These are phyloP conservation scores for Bradypodion pumilum DNA, from an alignment of 2,797 vertebrate species.

Conservation along the genomic window DNA sequence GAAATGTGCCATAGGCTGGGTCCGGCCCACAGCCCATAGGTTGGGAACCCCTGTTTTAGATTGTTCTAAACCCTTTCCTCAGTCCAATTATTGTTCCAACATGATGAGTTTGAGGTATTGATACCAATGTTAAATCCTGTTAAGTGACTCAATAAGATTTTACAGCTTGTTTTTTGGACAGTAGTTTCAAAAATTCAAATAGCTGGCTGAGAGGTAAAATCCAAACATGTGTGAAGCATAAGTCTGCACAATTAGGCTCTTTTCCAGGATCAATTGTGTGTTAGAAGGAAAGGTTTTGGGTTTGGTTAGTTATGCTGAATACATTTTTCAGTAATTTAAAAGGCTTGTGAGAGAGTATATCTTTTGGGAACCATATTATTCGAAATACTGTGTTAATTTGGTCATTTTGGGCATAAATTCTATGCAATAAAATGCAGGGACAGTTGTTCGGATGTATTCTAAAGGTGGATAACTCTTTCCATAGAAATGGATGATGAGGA, in stretches of 20 bases:
- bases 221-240: not conserved
- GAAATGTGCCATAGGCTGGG: no score
- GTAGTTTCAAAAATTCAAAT: slow-evolving; percentile 2
- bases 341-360: slow-evolving; percentile 14
- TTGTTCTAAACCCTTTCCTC: not conserved
- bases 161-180: not conserved
- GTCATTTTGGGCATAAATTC: slow-evolving; percentile 34
- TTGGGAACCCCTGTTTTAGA: not conserved
- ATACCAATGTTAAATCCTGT: not conserved
- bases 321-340: not conserved
- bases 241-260: not conserved
- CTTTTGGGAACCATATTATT: slow-evolving; percentile 26
- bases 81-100: not conserved
- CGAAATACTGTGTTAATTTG: not conserved
- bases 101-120: not conserved
- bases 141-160: not conserved
- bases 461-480: slow-evolving; percentile 42
- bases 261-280: not conserved
- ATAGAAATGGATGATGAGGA: slow-evolving; percentile 99
- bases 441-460: not conserved
- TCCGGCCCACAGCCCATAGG: no score
- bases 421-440: not conserved
- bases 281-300: not conserved
- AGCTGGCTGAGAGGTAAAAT: not conserved
- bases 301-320: not conserved